These are phyloP conservation scores for Polypedilum vanderplanki DNA, from an alignment of 1,140 invertebrate genomes.

Conservation along the genomic window DNA sequence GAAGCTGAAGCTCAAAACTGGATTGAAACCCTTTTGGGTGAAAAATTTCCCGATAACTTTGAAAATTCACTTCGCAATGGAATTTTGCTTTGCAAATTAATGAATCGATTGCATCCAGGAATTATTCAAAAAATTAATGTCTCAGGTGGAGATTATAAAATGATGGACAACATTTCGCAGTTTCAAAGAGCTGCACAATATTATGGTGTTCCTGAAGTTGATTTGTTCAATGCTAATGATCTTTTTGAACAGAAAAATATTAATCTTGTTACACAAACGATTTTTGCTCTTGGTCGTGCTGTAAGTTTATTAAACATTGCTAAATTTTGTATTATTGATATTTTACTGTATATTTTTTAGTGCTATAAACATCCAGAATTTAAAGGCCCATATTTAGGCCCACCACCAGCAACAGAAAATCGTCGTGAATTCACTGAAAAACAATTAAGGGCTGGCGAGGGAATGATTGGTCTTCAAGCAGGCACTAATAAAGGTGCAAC, in stretches of 20 bases:
- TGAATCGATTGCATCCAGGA: slow-evolving; percentile 80
- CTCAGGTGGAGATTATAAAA: slow-evolving; percentile 82
- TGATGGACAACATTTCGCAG: slow-evolving; percentile 91
- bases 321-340: neutral
- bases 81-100: slow-evolving; percentile 70
- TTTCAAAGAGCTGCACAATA: slow-evolving; percentile 81
- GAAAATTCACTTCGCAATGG: slow-evolving; percentile 80
- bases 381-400: slow-evolving; percentile 76
- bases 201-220: slow-evolving; percentile 82
- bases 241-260: slow-evolving; percentile 92
- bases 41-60: slow-evolving; percentile 65
- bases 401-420: slow-evolving; percentile 77
- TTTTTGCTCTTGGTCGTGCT: slow-evolving; percentile 81
- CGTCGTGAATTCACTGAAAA: slow-evolving; percentile 84
- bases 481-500: slow-evolving; percentile 85
- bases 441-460: slow-evolving; percentile 73
- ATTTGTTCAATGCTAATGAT: slow-evolving; percentile 92
- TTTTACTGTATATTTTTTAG: slow-evolving; percentile 45
- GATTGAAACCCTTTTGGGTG: slow-evolving; percentile 78
- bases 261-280: slow-evolving; percentile 74
- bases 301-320: slow-evolving; percentile 48
- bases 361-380: slow-evolving; percentile 82
- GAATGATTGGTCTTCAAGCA: slow-evolving; percentile 84
- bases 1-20: slow-evolving; percentile 79
- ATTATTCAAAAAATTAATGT: slow-evolving; percentile 79